Evolutionary conservation across 2,797 vertebrate genomes (phyloP).

Genomic region (Rhinella marina): DNA sequence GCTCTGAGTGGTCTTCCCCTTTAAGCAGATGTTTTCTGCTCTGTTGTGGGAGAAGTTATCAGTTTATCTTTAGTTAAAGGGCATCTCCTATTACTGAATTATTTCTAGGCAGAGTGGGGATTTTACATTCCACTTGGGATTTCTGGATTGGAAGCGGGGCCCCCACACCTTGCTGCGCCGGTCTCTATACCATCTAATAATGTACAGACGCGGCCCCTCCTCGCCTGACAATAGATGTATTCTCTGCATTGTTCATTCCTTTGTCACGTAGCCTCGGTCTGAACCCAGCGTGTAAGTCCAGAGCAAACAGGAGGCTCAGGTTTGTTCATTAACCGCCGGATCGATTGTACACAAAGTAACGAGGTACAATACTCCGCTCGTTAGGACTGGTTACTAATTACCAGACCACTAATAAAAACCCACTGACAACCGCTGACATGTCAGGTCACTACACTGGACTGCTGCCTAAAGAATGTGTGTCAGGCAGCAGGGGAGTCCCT

Average conservation of each 20-base stretch:
- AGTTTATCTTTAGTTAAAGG: too few species aligned
- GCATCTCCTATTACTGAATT: too few species aligned
- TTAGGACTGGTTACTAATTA: constrained; percentile 23
- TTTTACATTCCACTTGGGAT: neutral
- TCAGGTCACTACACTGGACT: neutral
- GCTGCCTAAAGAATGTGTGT: too few species aligned
- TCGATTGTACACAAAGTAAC: neutral
- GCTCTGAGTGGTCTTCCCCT: too few species aligned
- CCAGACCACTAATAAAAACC: neutral
- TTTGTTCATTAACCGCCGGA: constrained; percentile 22
- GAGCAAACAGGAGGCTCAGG: neutral
- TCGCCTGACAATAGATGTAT: neutral
- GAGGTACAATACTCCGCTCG: neutral
- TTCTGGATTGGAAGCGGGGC: neutral
- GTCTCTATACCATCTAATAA: neutral
- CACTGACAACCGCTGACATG: too few species aligned
- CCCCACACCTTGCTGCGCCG: neutral
- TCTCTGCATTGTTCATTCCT: neutral
- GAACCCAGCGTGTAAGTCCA: neutral
- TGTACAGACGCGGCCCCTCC: neutral
- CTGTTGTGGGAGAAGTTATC: too few species aligned
- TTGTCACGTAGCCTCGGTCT: neutral
- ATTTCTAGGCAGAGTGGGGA: neutral
- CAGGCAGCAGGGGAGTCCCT: too few species aligned
- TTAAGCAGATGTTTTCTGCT: too few species aligned